Evolutionary conservation across 2,888 invertebrate species (phyloP), one percentile per base, ranked within the genome.

Genomic region (Ichneumoninae sp.): DNA sequence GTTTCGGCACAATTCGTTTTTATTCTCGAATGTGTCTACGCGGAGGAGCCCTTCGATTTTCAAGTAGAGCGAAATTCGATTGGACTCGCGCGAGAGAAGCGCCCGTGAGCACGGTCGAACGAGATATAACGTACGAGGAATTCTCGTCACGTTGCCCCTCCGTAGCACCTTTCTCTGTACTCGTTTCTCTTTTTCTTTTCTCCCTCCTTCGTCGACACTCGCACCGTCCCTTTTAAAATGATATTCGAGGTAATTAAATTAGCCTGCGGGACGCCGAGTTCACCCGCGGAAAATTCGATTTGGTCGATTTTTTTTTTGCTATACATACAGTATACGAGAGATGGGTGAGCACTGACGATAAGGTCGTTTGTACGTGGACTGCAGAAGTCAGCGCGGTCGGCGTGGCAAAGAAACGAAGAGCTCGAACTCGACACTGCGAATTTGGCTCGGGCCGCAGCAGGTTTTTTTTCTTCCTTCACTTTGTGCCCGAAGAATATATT

Each of bases 201-300:
- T 80, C 78, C 57, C 22, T 70, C 36, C 36, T 6, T 57, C 57
- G 30, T 36, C n/a, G 13, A 54, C 26, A 70, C 50, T 60, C 36
- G 47, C 54, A 40, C 54, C 60, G 13, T 77, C 79, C 65, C 83
- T 54, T 63, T 52, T 44, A 52, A 76, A 76, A 81, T 71, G 63
- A 76, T 80, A 80, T 80, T 76, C 80, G 63, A n/a, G n/a, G 69
- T 80, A 80, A 69, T 83, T 66, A 63, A 75, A 83, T 79, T 80
- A 75, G 44, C 70, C 1, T 47, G 47, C 16, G 36, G 73, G 52
- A 33, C 60, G 69, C 47, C 30, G 40, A 47, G 63, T 69, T 83
- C 44, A 19, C 70, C 19, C 30, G 33, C 36, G 52, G 70, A 68
- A 81, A 76, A 81, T 75, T 81, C 52, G 10, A 81, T 76, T 81